Percentiles rank a stretch among this genome's conserved stretches.
Conservation (phyloP, 2,888 invertebrate genomes). For the Eucriotettix oculatus region DNA sequence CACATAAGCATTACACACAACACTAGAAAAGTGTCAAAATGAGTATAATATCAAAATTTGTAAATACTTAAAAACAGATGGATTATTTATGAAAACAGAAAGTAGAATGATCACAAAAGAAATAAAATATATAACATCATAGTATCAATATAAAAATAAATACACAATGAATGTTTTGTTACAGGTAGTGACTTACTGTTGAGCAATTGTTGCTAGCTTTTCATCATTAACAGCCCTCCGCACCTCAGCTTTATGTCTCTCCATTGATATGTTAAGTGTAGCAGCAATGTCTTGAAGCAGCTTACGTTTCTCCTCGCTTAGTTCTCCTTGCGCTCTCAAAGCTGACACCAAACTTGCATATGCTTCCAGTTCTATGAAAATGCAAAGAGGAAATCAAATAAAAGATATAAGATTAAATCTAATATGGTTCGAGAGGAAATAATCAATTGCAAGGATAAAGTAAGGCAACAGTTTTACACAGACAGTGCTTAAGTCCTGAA, state of each 20-base stretch:
- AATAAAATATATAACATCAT: too few relatives aligned
- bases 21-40: too few relatives aligned
- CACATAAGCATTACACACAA: too few relatives aligned
- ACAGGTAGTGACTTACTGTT: constrained; percentile 50
- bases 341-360: constrained; percentile 81
- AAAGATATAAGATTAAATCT: neutral
- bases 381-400: neutral
- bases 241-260: constrained; percentile 83
- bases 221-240: constrained; percentile 86
- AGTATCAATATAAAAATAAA: too few relatives aligned
- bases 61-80: too few relatives aligned
- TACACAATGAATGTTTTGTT: neutral
- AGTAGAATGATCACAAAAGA: too few relatives aligned
- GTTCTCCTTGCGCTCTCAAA: constrained; percentile 79
- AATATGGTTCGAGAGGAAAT: too few relatives aligned
- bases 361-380: constrained; percentile 71
- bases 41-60: too few relatives aligned
- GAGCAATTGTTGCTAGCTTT: constrained; percentile 71
- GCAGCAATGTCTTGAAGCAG: constrained; percentile 67
- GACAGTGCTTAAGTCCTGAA: too few relatives aligned
- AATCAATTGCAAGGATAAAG: too few relatives aligned
- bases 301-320: constrained; percentile 68
- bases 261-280: constrained; percentile 71
- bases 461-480: too few relatives aligned
- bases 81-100: too few relatives aligned